phyloP scores from a whole-genome alignment of 2,797 vertebrate genomes.

The Phrynocephalus vlangalii region DNA sequence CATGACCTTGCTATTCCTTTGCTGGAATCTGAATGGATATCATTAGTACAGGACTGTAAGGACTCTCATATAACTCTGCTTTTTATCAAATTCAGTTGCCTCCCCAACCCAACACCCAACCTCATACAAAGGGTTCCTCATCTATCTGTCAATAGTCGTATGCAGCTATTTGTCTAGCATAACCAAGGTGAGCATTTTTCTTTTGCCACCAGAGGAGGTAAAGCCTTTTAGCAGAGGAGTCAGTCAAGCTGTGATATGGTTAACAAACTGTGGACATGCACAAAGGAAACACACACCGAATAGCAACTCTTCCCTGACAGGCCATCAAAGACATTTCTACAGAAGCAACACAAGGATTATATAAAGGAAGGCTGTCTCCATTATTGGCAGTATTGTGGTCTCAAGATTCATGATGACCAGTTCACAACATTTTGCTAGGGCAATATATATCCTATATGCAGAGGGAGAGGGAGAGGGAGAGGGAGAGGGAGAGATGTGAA shows the following conservation, averaged over 20 bases:
- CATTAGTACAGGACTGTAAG: no score
- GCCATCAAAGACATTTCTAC: background rate
- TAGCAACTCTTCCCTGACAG: background rate
- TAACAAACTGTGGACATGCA: constrained; percentile 1
- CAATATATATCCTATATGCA: background rate
- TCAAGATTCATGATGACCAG: background rate
- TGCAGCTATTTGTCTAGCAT: background rate
- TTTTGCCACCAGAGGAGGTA: background rate
- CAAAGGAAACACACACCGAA: background rate
- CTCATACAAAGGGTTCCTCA: background rate
- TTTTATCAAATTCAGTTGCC: background rate
- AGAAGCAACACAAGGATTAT: background rate
- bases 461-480: no score
- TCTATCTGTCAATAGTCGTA: background rate
- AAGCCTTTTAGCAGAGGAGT: background rate
- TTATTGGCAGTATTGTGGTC: background rate
- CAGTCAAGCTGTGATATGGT: constrained; percentile 4
- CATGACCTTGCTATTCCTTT: background rate
- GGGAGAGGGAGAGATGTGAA: no score
- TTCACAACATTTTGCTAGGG: background rate
- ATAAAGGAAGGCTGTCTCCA: background rate
- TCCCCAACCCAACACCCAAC: background rate
- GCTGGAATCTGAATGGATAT: background rate
- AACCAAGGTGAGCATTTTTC: background rate
- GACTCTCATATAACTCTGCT: background rate